A percentile compares a stretch with the other conserved stretches of the same genome.
These are phyloP conservation scores for Rafetus swinhoei DNA, from an alignment of 2,113 vertebrate genomes.

Conservation along the genomic window DNA sequence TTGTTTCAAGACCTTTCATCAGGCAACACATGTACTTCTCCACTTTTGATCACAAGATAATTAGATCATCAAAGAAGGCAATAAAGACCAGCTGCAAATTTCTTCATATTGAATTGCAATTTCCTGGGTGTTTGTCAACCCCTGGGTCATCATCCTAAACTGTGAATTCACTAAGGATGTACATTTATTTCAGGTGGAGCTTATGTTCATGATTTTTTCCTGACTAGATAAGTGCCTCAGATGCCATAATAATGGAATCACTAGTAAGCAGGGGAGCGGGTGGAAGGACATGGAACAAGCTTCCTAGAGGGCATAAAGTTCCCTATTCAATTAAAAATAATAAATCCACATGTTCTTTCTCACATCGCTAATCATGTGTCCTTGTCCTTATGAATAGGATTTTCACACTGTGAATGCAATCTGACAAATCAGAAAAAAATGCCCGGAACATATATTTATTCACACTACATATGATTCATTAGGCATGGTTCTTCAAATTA, in stretches of 20 bases:
- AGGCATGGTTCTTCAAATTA: conserved; percentile 7
- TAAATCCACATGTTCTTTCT: conserved; percentile 15
- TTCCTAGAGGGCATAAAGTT: conserved; percentile 28
- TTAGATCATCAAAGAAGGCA: conserved; percentile 16
- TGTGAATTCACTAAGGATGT: background rate
- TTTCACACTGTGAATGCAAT: conserved; percentile 12
- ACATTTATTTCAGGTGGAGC: background rate
- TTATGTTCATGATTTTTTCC: background rate
- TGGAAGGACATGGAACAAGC: background rate
- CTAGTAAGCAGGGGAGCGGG: background rate
- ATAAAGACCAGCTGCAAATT: background rate
- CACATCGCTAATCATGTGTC: conserved; percentile 22
- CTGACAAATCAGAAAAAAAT: conserved; percentile 24
- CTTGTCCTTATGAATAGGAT: background rate
- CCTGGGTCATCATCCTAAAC: background rate
- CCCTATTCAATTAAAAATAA: conserved; percentile 10
- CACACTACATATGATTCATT: conserved; percentile 46
- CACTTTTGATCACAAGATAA: background rate
- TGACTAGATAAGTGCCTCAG: rapidly evolving
- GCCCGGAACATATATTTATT: conserved; percentile 33
- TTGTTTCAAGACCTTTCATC: background rate
- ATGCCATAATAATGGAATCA: background rate
- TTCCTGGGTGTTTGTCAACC: background rate
- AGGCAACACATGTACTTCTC: background rate
- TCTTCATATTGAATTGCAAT: background rate